Percentiles rank a stretch among this genome's conserved stretches.
phyloP scores from a whole-genome alignment of 2,888 invertebrate species.

The Pecten maximus region DNA sequence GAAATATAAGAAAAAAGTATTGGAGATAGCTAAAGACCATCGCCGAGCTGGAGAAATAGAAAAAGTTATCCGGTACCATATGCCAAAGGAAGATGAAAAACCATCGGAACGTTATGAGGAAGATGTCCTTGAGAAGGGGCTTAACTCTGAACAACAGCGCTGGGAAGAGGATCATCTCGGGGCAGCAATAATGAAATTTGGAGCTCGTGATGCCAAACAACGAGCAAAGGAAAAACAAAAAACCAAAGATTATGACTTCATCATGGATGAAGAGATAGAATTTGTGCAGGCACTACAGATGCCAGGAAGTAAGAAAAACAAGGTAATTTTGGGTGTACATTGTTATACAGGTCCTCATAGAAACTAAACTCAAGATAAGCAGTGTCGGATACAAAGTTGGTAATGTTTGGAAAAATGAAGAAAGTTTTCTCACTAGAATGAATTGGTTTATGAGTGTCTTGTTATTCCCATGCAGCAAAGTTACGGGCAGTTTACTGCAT shows the following conservation, averaged over 20 bases:
- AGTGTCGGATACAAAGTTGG: no score
- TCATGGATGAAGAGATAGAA: conserved; percentile 98
- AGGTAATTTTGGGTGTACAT: conserved; percentile 57
- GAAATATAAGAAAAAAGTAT: conserved; percentile 94
- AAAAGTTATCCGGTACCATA: conserved; percentile 95
- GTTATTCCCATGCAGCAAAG: no score
- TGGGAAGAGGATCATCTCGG: conserved; percentile 99
- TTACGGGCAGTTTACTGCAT: no score
- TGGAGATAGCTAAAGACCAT: conserved; percentile 96
- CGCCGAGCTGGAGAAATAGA: conserved; percentile 96
- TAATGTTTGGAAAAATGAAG: no score
- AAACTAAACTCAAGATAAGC: no score
- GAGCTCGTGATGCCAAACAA: conserved; percentile 91
- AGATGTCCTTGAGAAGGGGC: conserved; percentile 90
- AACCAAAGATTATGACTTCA: conserved; percentile 91
- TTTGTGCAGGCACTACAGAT: conserved; percentile 90
- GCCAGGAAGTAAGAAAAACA: conserved; percentile 83
- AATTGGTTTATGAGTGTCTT: no score
- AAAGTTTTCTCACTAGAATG: no score
- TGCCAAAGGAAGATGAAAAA: conserved; percentile 89
- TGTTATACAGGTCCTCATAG: no score
- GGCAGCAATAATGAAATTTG: conserved; percentile 95
- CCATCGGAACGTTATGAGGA: conserved; percentile 80
- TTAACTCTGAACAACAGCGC: conserved; percentile 88
- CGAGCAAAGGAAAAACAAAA: conserved; percentile 76